Evolutionary conservation across 2,888 invertebrate genomes (phyloP).

Genomic region (Graphium colonna): DNA sequence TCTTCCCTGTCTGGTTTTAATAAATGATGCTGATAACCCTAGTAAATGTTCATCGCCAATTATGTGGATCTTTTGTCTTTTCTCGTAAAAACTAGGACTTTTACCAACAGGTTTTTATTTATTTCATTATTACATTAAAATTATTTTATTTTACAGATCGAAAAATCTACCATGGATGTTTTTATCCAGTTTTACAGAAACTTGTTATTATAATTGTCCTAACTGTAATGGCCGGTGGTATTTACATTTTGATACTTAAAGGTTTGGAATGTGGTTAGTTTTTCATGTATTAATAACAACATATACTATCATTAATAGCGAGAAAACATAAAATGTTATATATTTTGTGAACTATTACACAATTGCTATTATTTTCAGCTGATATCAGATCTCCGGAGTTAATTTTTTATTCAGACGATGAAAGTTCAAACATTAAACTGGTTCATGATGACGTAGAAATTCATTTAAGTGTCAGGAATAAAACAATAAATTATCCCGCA

Average conservation of each 20-base stretch:
- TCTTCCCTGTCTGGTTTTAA: too few relatives aligned
- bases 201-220: constrained; percentile 41
- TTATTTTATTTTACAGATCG: constrained; percentile 45
- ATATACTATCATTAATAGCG: too few relatives aligned
- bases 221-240: constrained; percentile 41
- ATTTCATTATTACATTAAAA: too few relatives aligned
- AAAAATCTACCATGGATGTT: constrained; percentile 38
- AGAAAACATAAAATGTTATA: too few relatives aligned
- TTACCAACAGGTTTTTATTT: too few relatives aligned
- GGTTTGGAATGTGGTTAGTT: constrained; percentile 48
- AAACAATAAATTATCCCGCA: constrained; percentile 31
- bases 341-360: background rate
- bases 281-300: too few relatives aligned
- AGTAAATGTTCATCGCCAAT: too few relatives aligned
- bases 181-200: constrained; percentile 47
- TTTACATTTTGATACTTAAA: constrained; percentile 45
- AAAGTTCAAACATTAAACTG: constrained; percentile 46
- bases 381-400: constrained; percentile 47
- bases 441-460: constrained; percentile 43
- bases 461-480: constrained; percentile 46
- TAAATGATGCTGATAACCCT: too few relatives aligned
- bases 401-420: constrained; percentile 47
- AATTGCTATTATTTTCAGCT: constrained; percentile 36
- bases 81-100: too few relatives aligned
- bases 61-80: too few relatives aligned